Conservation (phyloP, 2,113 vertebrate species). For the Tragelaphus buxtoni region DNA sequence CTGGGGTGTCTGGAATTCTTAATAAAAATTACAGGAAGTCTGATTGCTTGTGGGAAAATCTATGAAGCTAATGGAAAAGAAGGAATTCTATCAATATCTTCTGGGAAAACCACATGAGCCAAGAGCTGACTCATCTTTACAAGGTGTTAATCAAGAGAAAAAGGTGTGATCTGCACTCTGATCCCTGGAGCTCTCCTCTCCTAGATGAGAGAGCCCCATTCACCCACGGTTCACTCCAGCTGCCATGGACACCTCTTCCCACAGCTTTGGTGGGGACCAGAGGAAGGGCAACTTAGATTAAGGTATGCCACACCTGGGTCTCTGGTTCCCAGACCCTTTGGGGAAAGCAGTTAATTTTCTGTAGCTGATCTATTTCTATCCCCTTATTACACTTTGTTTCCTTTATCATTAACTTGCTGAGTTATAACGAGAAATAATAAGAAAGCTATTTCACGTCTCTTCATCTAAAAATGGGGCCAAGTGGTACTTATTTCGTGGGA, state of each 20-base stretch:
- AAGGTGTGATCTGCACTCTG: background rate
- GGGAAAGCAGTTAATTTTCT: background rate
- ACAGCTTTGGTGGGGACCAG: background rate
- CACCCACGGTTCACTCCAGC: background rate
- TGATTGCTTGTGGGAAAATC: constrained; percentile 63
- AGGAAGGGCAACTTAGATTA: background rate
- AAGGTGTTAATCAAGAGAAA: constrained; percentile 44
- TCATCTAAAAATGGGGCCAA: background rate
- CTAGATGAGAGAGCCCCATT: background rate
- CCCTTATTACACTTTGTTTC: background rate
- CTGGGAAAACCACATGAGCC: constrained; percentile 58
- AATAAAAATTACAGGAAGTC: constrained; percentile 73
- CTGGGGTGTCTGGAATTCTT: constrained; percentile 74
- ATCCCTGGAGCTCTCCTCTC: background rate
- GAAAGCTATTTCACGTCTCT: background rate
- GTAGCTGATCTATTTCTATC: background rate
- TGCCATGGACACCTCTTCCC: background rate
- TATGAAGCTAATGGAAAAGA: constrained; percentile 49
- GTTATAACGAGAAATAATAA: background rate
- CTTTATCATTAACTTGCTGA: background rate
- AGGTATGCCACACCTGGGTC: background rate
- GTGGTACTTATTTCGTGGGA: background rate
- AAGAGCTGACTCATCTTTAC: constrained; percentile 60
- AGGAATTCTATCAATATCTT: constrained; percentile 52
- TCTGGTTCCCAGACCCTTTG: background rate